A percentile compares a stretch with the other conserved stretches of the same genome.
Evolutionary conservation across 2,797 vertebrate species (phyloP).

Genomic region (Lithobates sylvaticus): DNA sequence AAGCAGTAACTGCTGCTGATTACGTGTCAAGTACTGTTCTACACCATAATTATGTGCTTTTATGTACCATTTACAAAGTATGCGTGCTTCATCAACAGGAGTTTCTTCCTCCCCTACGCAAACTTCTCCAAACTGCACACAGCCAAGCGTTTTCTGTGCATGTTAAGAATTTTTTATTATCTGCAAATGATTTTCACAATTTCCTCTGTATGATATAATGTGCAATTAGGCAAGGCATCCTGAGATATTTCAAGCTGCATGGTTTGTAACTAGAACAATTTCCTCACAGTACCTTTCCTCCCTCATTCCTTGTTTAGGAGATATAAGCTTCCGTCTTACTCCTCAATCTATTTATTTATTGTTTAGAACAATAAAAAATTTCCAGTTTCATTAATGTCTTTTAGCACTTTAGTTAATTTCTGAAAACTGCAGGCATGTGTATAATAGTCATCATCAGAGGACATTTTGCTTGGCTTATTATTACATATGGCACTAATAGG

Average conservation of each 20-base stretch:
- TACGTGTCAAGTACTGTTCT: conserved; percentile 57
- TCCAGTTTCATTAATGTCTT: not conserved
- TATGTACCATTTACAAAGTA: conserved; percentile 45
- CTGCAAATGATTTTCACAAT: conserved; percentile 12
- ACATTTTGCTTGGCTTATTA: too few species aligned
- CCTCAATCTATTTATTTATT: not conserved
- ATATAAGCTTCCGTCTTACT: not conserved
- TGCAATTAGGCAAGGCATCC: not conserved
- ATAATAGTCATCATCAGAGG: too few species aligned
- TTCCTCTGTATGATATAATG: conserved; percentile 21
- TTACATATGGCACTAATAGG: too few species aligned
- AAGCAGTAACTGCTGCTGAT: conserved; percentile 51
- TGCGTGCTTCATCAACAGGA: conserved; percentile 31
- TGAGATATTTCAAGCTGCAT: conserved; percentile 15
- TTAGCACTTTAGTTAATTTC: not conserved
- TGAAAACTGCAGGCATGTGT: too few species aligned
- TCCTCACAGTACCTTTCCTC: not conserved
- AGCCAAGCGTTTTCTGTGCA: not conserved
- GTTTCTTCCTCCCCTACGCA: conserved; percentile 11
- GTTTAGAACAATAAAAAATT: not conserved
- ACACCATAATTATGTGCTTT: conserved; percentile 60
- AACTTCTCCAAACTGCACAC: conserved; percentile 4
- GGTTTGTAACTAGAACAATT: not conserved
- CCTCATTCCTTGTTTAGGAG: not conserved
- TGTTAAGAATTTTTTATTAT: not conserved